These are phyloP conservation scores for Eudyptes chrysolophus DNA, from an alignment of 2,113 vertebrate species.

Conservation along the genomic window DNA sequence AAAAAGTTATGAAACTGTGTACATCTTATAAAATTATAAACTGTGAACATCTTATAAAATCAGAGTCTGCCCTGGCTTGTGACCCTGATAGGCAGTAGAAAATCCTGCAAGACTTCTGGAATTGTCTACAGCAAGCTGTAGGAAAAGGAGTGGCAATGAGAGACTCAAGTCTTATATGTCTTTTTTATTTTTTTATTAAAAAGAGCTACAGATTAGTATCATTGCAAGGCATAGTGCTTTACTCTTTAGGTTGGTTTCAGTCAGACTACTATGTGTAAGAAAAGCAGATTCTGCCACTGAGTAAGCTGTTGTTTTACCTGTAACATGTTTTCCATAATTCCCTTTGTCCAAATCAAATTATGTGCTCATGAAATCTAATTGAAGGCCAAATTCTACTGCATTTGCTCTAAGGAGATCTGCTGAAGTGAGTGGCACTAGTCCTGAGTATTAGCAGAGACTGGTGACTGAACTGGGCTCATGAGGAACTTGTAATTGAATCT, in stretches of 20 bases:
- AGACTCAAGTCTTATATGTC: neutral
- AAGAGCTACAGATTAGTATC: neutral
- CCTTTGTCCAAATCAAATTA: slow-evolving; percentile 1
- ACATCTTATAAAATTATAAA: neutral
- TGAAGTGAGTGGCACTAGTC: neutral
- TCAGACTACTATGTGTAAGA: neutral
- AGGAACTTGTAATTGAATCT: neutral
- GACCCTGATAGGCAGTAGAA: neutral
- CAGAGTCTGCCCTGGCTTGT: neutral
- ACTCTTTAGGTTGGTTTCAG: neutral
- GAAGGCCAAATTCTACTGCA: slow-evolving; percentile 7
- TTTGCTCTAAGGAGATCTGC: neutral
- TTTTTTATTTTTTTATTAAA: neutral
- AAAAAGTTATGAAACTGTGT: neutral
- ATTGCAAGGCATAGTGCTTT: neutral
- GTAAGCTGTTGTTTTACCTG: neutral
- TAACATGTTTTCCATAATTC: neutral
- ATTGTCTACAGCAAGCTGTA: neutral
- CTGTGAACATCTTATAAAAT: neutral
- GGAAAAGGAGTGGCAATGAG: neutral
- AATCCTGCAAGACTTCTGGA: neutral
- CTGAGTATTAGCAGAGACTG: neutral
- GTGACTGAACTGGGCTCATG: neutral
- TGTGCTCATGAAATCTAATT: neutral
- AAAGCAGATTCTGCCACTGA: neutral